Base-by-base conservation (phyloP, 1,140 invertebrate species). In the Trichonephila inaurata region DNA sequence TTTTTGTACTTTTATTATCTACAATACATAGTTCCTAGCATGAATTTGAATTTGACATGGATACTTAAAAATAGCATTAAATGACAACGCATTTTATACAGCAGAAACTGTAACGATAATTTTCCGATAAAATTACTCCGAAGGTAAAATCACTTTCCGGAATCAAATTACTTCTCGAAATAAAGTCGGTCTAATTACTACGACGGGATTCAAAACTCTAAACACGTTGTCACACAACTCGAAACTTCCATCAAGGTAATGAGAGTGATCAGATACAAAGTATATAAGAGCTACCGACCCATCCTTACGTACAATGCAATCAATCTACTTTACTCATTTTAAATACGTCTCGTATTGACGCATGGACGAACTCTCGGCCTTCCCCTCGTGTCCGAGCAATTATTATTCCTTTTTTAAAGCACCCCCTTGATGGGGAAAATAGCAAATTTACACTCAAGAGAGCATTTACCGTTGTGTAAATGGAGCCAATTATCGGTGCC, bases 181-280 rank as follows among this genome's bases (percentile, higher is more conserved):
- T 69, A 12, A n/a, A 3, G 24, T 21, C 24, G 8, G n/a, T 69
- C 66, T 69, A 69, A 69, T 69, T 69, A 69, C 66, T 28, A 14
- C n/a, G 10, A 8, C 10, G n/a, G 10, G 24, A n/a, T 69, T 24
- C 24, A 12, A 69, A 69, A 69, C n/a, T 24, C 66, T 21, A 28
- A 69, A 69, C 66, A 69, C 66, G 66, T 69, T 69, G 64, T 69
- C 64, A n/a, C n/a, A 12, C 64, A n/a, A 69, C 66, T 12, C 21
- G 66, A 69, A 69, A 69, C 66, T 69, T 69, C 66, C 66, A 69
- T 69, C 66, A 69, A 28, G n/a, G 10, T 69, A 69, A 69, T 69
- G 66, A 69, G 14, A 69, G n/a, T 7, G 2, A 69, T 69, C 24
- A 24, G 24, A 69, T 24, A 69, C 66, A 28, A 28, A 69, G 66